A percentile compares a stretch with the other conserved stretches of the same genome.
Conservation (phyloP, 2,888 invertebrate species). For the Scaptomyza reducta region DNA sequence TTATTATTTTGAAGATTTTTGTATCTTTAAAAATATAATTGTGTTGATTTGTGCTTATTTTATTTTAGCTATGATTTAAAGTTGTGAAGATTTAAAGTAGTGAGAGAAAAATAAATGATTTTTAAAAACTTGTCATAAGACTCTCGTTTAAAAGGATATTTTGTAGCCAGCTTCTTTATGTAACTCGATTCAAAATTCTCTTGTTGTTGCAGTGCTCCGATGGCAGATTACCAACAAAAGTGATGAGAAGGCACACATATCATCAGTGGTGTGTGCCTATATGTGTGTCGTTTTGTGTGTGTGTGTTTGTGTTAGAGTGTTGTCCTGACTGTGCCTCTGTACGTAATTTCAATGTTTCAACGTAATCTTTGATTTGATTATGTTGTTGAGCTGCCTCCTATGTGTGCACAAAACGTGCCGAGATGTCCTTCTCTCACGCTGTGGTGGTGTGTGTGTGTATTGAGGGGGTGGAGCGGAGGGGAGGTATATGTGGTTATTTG, state of each 20-base stretch:
- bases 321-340: constrained; percentile 48
- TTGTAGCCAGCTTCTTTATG: neutral
- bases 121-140: too few species aligned
- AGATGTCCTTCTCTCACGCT: constrained; percentile 45
- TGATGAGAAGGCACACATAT: constrained; percentile 56
- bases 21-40: neutral
- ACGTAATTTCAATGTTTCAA: constrained; percentile 78
- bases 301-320: constrained; percentile 33
- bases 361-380: constrained; percentile 82
- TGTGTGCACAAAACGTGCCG: constrained; percentile 57
- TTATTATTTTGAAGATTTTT: neutral
- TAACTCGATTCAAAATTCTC: constrained; percentile 5
- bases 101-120: neutral
- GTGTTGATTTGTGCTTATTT: too few species aligned
- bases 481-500: constrained; percentile 10
- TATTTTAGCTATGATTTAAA: neutral
- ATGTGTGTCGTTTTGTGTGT: constrained; percentile 23
- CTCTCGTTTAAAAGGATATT: constrained; percentile 8
- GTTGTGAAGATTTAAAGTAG: too few species aligned
- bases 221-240: constrained; percentile 52
- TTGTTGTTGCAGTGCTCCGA: constrained; percentile 27
- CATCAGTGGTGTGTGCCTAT: constrained; percentile 34
- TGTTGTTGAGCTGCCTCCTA: constrained; percentile 71
- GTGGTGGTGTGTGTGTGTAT: constrained; percentile 12
- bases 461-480: neutral